Evolutionary conservation across 2,888 invertebrate genomes (phyloP).

Genomic region (Eristalis tenax): DNA sequence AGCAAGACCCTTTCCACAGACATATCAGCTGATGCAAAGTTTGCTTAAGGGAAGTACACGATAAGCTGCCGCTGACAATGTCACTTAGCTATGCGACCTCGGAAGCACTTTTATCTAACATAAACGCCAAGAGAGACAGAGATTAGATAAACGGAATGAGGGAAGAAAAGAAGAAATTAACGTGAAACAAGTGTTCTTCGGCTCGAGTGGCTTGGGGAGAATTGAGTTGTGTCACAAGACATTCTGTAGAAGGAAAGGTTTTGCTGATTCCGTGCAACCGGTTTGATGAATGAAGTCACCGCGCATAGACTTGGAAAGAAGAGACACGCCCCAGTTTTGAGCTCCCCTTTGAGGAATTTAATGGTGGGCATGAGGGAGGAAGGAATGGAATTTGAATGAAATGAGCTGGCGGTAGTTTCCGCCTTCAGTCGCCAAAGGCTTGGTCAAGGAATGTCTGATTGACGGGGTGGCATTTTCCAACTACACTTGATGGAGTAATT

Average conservation of each 20-base stretch:
- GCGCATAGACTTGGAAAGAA: not conserved
- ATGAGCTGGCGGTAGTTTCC: not conserved
- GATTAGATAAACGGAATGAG: not conserved
- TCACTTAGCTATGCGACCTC: not conserved
- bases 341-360: not conserved
- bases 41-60: no score
- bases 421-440: not conserved
- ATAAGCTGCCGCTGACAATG: no score
- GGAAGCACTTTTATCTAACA: not conserved
- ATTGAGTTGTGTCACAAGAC: not conserved
- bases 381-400: not conserved
- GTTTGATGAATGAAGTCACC: not conserved
- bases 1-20: no score
- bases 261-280: not conserved
- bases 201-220: not conserved
- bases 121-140: not conserved
- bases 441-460: not conserved
- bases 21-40: no score
- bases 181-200: not conserved
- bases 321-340: not conserved
- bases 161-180: no score
- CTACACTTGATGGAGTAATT: no score
- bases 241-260: not conserved
- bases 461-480: not conserved
- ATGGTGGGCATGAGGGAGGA: not conserved